phyloP scores from a whole-genome alignment of 2,113 vertebrate genomes.

The Chaetodon trifascialis region DNA sequence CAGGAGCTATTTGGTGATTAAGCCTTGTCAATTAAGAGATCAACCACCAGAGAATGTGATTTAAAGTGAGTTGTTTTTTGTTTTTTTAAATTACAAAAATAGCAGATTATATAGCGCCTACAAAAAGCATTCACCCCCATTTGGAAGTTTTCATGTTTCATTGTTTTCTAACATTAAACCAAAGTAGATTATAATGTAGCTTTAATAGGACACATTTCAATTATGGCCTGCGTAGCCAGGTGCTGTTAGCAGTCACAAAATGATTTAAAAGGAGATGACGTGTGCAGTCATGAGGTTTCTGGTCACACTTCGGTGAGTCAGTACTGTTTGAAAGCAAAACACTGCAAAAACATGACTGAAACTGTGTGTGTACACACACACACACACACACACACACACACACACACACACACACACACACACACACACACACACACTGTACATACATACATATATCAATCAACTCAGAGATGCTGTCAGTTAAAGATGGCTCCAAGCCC shows the following conservation, averaged over 20 bases:
- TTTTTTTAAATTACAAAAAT: no score
- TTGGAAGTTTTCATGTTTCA: no score
- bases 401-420: no score
- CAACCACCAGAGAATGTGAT: background rate
- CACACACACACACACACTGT: no score
- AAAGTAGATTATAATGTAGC: no score
- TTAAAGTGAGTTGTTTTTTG: no score
- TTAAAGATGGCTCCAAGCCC: background rate
- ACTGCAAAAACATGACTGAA: no score
- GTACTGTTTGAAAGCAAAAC: no score
- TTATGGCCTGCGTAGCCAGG: background rate
- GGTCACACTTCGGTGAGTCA: background rate
- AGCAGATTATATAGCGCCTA: no score
- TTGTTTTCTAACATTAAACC: no score
- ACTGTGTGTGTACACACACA: no score
- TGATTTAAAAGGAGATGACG: background rate
- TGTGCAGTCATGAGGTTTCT: background rate
- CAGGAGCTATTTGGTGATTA: background rate
- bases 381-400: no score
- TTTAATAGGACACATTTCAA: background rate
- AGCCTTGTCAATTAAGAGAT: background rate
- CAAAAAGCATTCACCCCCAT: background rate
- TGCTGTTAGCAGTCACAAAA: background rate
- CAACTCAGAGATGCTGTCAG: background rate
- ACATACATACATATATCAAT: background rate